Conservation (phyloP, 2,113 vertebrate species). For the Tympanuchus pallidicinctus region DNA sequence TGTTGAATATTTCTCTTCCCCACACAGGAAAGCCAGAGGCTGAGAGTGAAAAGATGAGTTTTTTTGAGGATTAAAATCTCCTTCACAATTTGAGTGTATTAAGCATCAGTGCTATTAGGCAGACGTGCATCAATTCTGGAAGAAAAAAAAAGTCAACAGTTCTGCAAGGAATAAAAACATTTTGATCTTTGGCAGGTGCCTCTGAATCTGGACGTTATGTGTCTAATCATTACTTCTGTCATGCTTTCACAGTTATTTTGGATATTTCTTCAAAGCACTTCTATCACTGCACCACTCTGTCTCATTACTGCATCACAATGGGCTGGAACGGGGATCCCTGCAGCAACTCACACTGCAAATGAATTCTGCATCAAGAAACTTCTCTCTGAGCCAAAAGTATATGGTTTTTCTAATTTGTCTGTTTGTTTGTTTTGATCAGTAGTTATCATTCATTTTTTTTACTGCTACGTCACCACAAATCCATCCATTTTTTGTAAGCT, state of each 20-base stretch:
- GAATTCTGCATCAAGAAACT: neutral
- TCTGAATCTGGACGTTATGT: neutral
- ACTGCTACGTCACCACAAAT: neutral
- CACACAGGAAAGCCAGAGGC: neutral
- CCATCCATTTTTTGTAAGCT: neutral
- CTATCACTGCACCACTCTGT: neutral
- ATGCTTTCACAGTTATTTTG: accelerated
- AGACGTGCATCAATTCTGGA: neutral
- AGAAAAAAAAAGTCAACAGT: slow-evolving; percentile 35
- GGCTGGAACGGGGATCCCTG: neutral
- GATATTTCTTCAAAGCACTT: neutral
- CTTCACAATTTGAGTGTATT: slow-evolving; percentile 34
- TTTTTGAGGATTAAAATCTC: slow-evolving; percentile 53
- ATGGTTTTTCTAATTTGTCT: accelerated
- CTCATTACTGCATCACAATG: neutral
- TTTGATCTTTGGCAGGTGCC: neutral
- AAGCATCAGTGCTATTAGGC: slow-evolving; percentile 9
- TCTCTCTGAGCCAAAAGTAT: neutral
- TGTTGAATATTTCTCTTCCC: neutral
- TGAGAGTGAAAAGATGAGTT: neutral
- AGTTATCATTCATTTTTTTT: neutral
- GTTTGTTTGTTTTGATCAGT: neutral
- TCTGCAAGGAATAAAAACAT: neutral
- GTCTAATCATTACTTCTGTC: neutral
- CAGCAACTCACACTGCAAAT: neutral